These are phyloP conservation scores for Phaedon cochleariae DNA, from an alignment of 2,888 invertebrate genomes.

Conservation along the genomic window DNA sequence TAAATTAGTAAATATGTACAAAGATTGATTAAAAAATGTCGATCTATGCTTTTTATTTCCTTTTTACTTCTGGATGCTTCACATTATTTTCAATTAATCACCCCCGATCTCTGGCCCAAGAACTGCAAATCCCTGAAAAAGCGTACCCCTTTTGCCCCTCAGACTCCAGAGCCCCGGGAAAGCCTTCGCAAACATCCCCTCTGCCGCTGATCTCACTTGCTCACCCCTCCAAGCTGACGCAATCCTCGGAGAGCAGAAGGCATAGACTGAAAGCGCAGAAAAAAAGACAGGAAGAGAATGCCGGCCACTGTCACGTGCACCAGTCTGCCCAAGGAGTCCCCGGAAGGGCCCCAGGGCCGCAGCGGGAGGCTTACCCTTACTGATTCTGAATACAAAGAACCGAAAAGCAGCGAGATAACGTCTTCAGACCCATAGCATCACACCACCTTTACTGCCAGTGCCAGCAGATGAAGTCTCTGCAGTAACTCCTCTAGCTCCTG, in stretches of 20 bases:
- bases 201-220: conserved; percentile 73
- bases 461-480: conserved; percentile 31
- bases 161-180: conserved; percentile 41
- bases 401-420: conserved; percentile 18
- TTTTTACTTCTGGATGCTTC: no score
- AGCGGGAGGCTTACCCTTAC: conserved; percentile 51
- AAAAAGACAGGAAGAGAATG: conserved; percentile 59
- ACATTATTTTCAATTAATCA: no score
- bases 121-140: conserved; percentile 70
- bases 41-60: no score
- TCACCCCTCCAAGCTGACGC: conserved; percentile 71
- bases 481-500: no score
- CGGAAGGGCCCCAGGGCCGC: conserved; percentile 58
- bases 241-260: conserved; percentile 55
- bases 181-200: conserved; percentile 62
- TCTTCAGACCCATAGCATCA: conserved; percentile 47
- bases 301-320: conserved; percentile 61
- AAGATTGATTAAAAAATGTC: no score
- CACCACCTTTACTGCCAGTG: conserved; percentile 60
- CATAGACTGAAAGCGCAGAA: conserved; percentile 61
- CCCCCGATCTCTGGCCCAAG: conserved; percentile 89
- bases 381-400: conserved; percentile 28
- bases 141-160: conserved; percentile 53
- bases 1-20: no score
- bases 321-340: conserved; percentile 47